These are phyloP conservation scores for Scopus umbretta DNA, from an alignment of 2,113 vertebrate species.

Conservation along the genomic window DNA sequence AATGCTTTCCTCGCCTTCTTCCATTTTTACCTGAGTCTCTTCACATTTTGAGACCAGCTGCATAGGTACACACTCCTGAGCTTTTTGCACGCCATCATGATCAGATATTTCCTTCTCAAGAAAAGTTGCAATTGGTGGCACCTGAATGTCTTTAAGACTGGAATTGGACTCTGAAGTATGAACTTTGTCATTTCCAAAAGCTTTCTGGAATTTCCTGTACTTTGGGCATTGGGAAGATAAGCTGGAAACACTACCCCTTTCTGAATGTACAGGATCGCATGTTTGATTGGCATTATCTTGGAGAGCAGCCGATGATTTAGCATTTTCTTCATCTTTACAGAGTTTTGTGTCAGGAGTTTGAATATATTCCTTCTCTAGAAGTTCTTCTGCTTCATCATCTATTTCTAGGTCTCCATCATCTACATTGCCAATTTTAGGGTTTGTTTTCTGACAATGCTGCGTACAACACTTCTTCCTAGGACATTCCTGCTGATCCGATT, in stretches of 20 bases:
- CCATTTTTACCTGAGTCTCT: conserved; percentile 54
- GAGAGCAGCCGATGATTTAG: background rate
- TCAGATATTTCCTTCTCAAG: conserved; percentile 67
- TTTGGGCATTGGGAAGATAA: conserved; percentile 77
- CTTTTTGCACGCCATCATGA: conserved; percentile 56
- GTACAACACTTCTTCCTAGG: conserved; percentile 75
- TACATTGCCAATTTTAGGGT: background rate
- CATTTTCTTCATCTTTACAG: conserved; percentile 59
- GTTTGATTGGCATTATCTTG: conserved; percentile 63
- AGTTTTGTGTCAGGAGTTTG: conserved; percentile 45
- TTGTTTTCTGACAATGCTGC: conserved; percentile 68
- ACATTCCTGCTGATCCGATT: conserved; percentile 60
- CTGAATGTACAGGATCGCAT: conserved; percentile 55
- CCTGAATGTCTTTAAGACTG: conserved; percentile 69
- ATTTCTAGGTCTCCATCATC: conserved; percentile 56
- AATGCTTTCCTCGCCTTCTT: background rate
- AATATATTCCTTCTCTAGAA: conserved; percentile 54
- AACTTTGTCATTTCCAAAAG: conserved; percentile 76
- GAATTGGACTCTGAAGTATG: conserved; percentile 74
- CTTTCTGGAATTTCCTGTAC: conserved; percentile 78
- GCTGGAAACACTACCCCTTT: conserved; percentile 38
- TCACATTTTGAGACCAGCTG: conserved; percentile 66
- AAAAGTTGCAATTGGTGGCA: conserved; percentile 67
- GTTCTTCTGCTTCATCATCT: conserved; percentile 62
- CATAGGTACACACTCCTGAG: conserved; percentile 58